Evolutionary conservation across 2,797 vertebrate genomes (phyloP), one percentile per base, ranked within the genome.

Genomic region (Parauchenoglanis punctatus): DNA sequence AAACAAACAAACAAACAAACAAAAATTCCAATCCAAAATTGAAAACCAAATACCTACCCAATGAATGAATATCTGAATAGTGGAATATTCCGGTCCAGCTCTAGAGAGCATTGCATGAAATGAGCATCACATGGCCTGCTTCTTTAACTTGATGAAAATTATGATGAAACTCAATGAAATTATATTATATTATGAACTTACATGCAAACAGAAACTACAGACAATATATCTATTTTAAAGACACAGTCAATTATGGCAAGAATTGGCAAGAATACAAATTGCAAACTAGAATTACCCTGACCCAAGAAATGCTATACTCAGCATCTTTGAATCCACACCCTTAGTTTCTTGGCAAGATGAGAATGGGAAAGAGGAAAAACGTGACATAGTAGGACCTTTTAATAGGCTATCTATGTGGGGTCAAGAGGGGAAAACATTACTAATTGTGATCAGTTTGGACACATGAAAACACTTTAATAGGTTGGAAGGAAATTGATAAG

Each of bases 281-380:
- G 40, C 40, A 40, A 40, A 80, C 31, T 40, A 40, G 77, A 80
- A 59, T 59, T 80, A 58, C 20, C 31, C 31, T 80, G 77, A 80
- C 54, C 31, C 10, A 35, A 59, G 18, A 31, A 35, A 18, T 7
- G 20, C 77, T 80, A 59, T 7, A 40, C 28, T 80, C 77, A 80
- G 54, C 77, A 59, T 23, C 56, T 58, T 59, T 59, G 54, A 80
- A 80, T 40, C n/a, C 49, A 28, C 13, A 5, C 5, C 75, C n/a
- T 77, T 28, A 25, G 40, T 59, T 59, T 80, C 54, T 59, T 80
- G 77, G 18, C 18, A 80, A 58, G n/a, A 59, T 10, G 4, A 80
- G 31, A 59, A 58, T 80, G 77, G 18, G 54, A 80, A 77, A 15
- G 75, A 77, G 52, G n/a, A 80, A 31, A 80, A 80, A 40, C 18